Conservation (phyloP, 1,140 invertebrate genomes). For the Zelostemma sp. region DNA sequence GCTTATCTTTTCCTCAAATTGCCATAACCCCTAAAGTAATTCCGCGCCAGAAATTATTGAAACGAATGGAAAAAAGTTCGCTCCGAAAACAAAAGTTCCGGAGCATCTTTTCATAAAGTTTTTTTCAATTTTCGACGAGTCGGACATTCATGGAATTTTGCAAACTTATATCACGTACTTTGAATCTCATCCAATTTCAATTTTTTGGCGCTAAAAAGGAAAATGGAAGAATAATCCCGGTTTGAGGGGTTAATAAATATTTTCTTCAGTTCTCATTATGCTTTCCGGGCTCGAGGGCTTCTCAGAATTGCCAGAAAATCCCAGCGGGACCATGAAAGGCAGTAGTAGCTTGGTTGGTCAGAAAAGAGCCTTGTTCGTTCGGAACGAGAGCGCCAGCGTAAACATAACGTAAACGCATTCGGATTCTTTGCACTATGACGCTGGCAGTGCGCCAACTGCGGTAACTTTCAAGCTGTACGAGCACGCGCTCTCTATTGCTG, state of each 20-base stretch:
- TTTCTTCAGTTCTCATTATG: slow-evolving; percentile 42
- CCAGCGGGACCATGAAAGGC: slow-evolving; percentile 31
- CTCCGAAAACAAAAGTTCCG: too few species aligned
- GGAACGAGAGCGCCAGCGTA: slow-evolving; percentile 39
- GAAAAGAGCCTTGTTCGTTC: slow-evolving; percentile 7
- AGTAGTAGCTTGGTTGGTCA: slow-evolving; percentile 6
- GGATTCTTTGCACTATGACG: slow-evolving; percentile 52
- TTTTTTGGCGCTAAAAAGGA: slow-evolving; percentile 13
- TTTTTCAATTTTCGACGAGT: too few species aligned
- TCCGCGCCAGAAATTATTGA: too few species aligned
- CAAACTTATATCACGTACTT: not conserved
- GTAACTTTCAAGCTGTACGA: slow-evolving; percentile 32
- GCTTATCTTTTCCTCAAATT: too few species aligned
- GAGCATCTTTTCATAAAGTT: not conserved
- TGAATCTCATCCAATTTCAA: not conserved
- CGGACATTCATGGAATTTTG: too few species aligned
- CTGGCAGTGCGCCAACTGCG: slow-evolving; percentile 52
- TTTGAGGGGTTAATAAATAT: slow-evolving; percentile 46
- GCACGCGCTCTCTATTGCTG: slow-evolving; percentile 7
- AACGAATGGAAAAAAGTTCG: too few species aligned
- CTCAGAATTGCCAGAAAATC: slow-evolving; percentile 22
- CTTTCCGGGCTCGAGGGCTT: slow-evolving; percentile 28
- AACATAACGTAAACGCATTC: slow-evolving; percentile 59
- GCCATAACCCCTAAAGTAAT: too few species aligned
- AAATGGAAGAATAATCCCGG: slow-evolving; percentile 15